A percentile compares a stretch with the other conserved stretches of the same genome.
These are phyloP conservation scores for Nibea coibor DNA, from an alignment of 2,113 vertebrate genomes.

Conservation along the genomic window DNA sequence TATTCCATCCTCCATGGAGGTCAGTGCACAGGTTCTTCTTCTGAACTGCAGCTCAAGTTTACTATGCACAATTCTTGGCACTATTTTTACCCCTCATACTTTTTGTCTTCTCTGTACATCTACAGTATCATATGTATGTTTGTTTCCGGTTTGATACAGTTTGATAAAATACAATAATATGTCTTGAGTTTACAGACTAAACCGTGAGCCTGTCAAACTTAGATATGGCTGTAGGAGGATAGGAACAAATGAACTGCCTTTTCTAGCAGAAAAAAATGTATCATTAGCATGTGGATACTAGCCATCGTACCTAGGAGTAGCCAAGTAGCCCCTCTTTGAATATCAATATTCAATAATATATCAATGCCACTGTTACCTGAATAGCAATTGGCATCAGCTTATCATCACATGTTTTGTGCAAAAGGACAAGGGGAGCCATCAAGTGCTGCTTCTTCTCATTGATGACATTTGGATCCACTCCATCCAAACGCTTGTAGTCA, in stretches of 20 bases:
- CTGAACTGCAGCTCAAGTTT: too few relatives aligned
- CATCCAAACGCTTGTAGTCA: slow-evolving; percentile 84
- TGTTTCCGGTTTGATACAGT: too few relatives aligned
- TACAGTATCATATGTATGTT: too few relatives aligned
- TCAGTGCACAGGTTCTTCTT: not conserved
- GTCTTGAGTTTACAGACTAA: not conserved
- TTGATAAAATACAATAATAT: not conserved
- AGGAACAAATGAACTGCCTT: not conserved
- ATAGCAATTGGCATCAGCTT: slow-evolving; percentile 85
- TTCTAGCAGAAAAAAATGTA: not conserved
- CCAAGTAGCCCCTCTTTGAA: not conserved
- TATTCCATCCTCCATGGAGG: not conserved
- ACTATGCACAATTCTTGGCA: too few relatives aligned
- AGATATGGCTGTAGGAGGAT: not conserved
- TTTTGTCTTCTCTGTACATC: too few relatives aligned
- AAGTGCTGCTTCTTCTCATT: slow-evolving; percentile 80
- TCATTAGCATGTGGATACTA: not conserved
- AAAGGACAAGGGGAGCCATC: slow-evolving; percentile 82
- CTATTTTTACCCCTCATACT: too few relatives aligned
- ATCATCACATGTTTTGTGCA: slow-evolving; percentile 71
- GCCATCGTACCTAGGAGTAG: not conserved
- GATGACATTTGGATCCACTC: slow-evolving; percentile 70
- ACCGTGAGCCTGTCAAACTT: not conserved
- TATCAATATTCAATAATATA: too few relatives aligned
- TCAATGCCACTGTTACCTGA: slow-evolving; percentile 82